Percentiles rank a stretch among this genome's conserved stretches.
These are phyloP conservation scores for Dendroctonus ponderosae DNA, from an alignment of 1,140 invertebrate species.

Conservation along the genomic window DNA sequence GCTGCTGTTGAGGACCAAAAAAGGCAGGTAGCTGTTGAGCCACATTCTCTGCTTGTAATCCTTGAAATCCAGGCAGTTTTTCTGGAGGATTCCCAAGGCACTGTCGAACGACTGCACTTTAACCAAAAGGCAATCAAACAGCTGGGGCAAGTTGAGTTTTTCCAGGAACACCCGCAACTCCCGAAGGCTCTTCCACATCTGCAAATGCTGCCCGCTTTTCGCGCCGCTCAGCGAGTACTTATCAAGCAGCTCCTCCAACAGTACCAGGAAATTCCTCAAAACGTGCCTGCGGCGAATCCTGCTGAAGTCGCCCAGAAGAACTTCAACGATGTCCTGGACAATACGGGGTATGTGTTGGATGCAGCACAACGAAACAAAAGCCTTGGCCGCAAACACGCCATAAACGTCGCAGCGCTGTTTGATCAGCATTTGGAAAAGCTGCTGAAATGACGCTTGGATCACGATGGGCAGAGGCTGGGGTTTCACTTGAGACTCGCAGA, in stretches of 20 bases:
- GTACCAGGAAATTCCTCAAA: conserved; percentile 29
- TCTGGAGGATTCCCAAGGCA: background rate
- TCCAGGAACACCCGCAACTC: too few relatives aligned
- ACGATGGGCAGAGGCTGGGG: conserved; percentile 6
- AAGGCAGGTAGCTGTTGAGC: conserved; percentile 37
- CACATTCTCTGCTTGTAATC: conserved; percentile 25
- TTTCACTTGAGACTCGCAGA: conserved; percentile 36
- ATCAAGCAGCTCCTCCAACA: conserved; percentile 34
- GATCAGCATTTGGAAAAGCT: conserved; percentile 33
- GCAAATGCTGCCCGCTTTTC: background rate
- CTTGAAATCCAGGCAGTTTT: conserved; percentile 4
- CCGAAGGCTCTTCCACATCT: too few relatives aligned
- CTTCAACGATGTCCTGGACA: conserved; percentile 23
- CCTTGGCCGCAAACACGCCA: conserved; percentile 34
- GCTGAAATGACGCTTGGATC: conserved; percentile 20
- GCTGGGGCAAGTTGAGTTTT: background rate
- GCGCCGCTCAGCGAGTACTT: conserved; percentile 19
- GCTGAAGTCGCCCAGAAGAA: conserved; percentile 27
- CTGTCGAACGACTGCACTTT: conserved; percentile 20
- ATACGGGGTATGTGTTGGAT: conserved; percentile 23
- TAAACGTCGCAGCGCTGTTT: conserved; percentile 31
- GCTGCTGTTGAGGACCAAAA: conserved; percentile 12
- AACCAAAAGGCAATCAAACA: conserved; percentile 28
- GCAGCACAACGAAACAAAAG: conserved; percentile 32
- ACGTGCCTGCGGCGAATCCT: conserved; percentile 24